Base-by-base conservation (phyloP, 2,797 vertebrate species). In the Iguana delicatissima region DNA sequence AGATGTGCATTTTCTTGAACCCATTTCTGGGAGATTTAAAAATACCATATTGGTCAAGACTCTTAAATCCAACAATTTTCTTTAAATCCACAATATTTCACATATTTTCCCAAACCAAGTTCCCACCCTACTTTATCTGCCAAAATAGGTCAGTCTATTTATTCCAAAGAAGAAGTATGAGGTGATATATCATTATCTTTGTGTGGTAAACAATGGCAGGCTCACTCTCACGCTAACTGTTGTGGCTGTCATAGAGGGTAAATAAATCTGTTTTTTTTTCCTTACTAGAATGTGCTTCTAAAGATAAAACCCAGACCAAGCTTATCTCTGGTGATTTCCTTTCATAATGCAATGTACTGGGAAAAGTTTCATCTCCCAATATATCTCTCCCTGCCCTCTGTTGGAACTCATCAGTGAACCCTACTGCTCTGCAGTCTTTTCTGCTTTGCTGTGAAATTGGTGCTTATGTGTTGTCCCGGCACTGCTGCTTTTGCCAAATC, bases 381-480 rank as follows among this genome's bases (percentile, higher is more conserved):
- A 59, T 92, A 0, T 87, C 38, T 83, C 57, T 67, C 62, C 20
- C 72, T 95, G 94, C 86, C 92, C 93, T 94, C 84, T 89, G 84
- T 69, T 92, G 90, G 87, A 77, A 38, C 59, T 93, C 35, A 13
- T 91, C 80, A 86, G 67, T 90, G 90, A 81, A 85, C 91, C 91
- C 85, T 26, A 12, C 80, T 86, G 69, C 91, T 93, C 77, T 26
- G 35, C 46, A 18, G 38, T 50, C 87, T 93, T 85, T 92, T 88
- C 88, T 46, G 72, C 59, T 77, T 93, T 89, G 55, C 82, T 55
- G 50, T 86, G 73, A 91, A 94, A 81, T 84, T 86, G n/a, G 90
- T 88, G 26, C 62, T 89, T 91, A 85, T 50, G 14, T 32, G 72
- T 64, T 55, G 67, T 59, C 84, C 89, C 86, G 76, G 24, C 88